Conservation (phyloP, 2,888 invertebrate genomes). For the Clostera curtula region DNA sequence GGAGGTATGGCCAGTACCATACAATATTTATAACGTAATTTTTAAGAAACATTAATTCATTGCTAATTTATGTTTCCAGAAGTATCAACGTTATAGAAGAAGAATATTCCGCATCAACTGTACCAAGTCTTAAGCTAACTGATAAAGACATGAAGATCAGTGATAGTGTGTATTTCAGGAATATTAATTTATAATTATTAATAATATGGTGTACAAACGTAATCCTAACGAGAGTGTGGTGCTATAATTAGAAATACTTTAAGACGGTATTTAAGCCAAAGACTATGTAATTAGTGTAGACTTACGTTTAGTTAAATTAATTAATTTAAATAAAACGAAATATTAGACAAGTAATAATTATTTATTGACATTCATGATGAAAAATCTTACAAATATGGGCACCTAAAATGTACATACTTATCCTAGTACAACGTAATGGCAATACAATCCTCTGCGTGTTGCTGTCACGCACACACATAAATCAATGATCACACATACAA, state of each 20-base stretch:
- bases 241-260: too few relatives aligned
- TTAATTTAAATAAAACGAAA: constrained; percentile 12
- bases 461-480: constrained; percentile 33
- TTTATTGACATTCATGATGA: constrained; percentile 60
- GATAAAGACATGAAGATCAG: constrained; percentile 26
- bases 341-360: constrained; percentile 32
- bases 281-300: neutral
- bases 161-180: constrained; percentile 36
- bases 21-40: too few relatives aligned
- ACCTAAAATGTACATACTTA: constrained; percentile 73
- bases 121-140: constrained; percentile 34
- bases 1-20: too few relatives aligned
- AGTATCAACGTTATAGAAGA: constrained; percentile 51
- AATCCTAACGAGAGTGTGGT: too few relatives aligned
- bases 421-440: constrained; percentile 71
- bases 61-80: constrained; percentile 24
- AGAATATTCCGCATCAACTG: constrained; percentile 38
- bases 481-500: constrained; percentile 45
- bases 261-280: neutral
- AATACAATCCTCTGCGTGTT: constrained; percentile 57
- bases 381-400: constrained; percentile 65
- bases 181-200: constrained; percentile 46
- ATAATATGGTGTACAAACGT: constrained; percentile 2
- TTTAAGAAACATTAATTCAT: neutral
- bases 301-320: neutral